Conservation (phyloP, 2,888 invertebrate genomes). For the Caenorhabditis sulstoni region DNA sequence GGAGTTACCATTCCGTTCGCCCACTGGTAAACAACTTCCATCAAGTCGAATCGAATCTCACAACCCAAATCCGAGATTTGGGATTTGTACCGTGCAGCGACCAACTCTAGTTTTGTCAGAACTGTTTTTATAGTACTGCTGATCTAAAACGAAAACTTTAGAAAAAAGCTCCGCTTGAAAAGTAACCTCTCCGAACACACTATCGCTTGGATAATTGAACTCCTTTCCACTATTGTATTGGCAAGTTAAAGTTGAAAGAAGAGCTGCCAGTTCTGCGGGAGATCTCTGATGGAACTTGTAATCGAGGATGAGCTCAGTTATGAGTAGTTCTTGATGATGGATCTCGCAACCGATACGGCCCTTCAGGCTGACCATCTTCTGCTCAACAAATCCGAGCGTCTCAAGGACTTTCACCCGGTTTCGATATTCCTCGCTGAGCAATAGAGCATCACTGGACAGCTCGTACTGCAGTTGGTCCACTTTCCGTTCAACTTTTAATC, state of each 20-base stretch:
- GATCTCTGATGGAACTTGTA: constrained; percentile 87
- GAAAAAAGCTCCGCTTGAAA: too few relatives aligned
- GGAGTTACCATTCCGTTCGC: constrained; percentile 89
- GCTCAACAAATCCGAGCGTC: constrained; percentile 88
- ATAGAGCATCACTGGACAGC: constrained; percentile 90
- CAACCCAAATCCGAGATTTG: constrained; percentile 52
- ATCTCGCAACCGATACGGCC: constrained; percentile 84
- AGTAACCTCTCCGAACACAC: constrained; percentile 57
- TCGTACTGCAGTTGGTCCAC: constrained; percentile 87
- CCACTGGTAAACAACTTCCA: constrained; percentile 96
- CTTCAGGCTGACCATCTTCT: constrained; percentile 87
- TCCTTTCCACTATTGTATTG: constrained; percentile 86
- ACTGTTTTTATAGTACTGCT: constrained; percentile 69
- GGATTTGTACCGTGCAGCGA: constrained; percentile 23
- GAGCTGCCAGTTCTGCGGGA: constrained; percentile 91
- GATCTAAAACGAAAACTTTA: too few relatives aligned
- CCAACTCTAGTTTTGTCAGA: constrained; percentile 74
- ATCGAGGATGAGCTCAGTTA: constrained; percentile 93
- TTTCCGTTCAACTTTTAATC: constrained; percentile 82
- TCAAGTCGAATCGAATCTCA: constrained; percentile 90
- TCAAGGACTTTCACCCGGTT: constrained; percentile 85
- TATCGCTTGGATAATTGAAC: constrained; percentile 51
- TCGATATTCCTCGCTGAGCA: constrained; percentile 92
- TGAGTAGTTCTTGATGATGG: constrained; percentile 84
- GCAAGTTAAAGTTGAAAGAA: constrained; percentile 93